Base-by-base conservation (phyloP, 2,113 vertebrate species). In the Cichladusa arquata region DNA sequence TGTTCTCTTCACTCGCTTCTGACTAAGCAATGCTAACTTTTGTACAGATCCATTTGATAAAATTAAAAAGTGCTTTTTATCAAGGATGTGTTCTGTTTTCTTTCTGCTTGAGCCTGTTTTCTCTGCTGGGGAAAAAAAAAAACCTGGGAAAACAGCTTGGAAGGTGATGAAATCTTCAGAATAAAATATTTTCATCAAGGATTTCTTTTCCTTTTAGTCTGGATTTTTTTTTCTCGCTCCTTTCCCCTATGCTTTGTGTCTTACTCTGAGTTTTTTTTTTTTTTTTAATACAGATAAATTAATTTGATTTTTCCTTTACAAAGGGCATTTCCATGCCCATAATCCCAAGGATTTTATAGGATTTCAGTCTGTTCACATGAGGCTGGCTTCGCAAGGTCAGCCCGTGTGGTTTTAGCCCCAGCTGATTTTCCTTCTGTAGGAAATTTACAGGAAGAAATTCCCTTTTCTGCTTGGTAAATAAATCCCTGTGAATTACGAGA, bases 21-120 rank as follows among this genome's bases (percentile, higher is more conserved):
- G 98, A 98, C 98, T 98, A 98, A 98, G 98, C 98, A 98, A 97
- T 96, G 98, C 99, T 99, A 99, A 99, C 98, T 98, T 98, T 99
- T 98, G 98, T 97, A 98, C 98, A 99, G 98, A 98, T 98, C 91
- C 48, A 98, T 98, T 98, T 98, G 98, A 97, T 98, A 98, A 97
- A 97, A 98, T 98, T 98, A 98, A 98, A 98, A 98, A 98, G 95
- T 19, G 96, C 97, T 97, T 98, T 98, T 97, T 98, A 97, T 97
- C 96, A 96, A 95, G 76, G 23, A 18, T 0, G 73, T 78, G 92
- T 90, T 56, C 60, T 8, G 47, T 93, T 78, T 95, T 90, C 95
- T 94, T 96, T 91, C 89, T 93, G 36, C 83, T 84, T 69, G 31
- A 86, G 26, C 17, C 40, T 47, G 1, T 82, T 90, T 85, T 25